A percentile compares a stretch with the other conserved stretches of the same genome.
These are phyloP conservation scores for Lasioglossum leucozonium DNA, from an alignment of 2,888 invertebrate genomes.

Conservation along the genomic window DNA sequence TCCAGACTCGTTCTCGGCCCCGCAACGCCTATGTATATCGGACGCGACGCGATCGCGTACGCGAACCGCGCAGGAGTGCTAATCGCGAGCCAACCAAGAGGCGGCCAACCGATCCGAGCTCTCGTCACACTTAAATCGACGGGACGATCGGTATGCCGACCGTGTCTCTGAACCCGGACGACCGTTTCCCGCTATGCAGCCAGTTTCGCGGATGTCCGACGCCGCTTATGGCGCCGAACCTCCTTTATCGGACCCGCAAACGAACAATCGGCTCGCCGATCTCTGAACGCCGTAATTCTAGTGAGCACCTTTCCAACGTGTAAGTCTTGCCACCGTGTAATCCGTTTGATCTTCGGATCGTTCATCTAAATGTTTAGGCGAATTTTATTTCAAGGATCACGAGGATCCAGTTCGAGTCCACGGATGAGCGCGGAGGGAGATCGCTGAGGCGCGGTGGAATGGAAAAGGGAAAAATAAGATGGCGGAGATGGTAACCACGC, in stretches of 20 bases:
- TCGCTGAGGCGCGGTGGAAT: background rate
- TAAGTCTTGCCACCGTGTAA: background rate
- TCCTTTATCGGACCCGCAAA: background rate
- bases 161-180: conserved; percentile 34
- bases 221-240: background rate
- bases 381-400: background rate
- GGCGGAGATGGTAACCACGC: conserved; percentile 10
- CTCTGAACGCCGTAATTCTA: background rate
- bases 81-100: conserved; percentile 56
- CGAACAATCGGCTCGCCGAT: background rate
- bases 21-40: conserved; percentile 63
- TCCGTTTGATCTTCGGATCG: background rate
- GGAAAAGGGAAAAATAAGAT: conserved; percentile 5
- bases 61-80: conserved; percentile 62
- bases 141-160: conserved; percentile 67
- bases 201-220: background rate
- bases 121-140: conserved; percentile 69
- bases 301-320: background rate
- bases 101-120: conserved; percentile 17
- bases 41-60: conserved; percentile 54
- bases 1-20: conserved; percentile 76
- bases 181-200: conserved; percentile 51
- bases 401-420: background rate
- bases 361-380: background rate
- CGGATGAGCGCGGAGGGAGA: background rate